phyloP scores from a whole-genome alignment of 2,888 invertebrate genomes.

The Pristionchus exspectatus region DNA sequence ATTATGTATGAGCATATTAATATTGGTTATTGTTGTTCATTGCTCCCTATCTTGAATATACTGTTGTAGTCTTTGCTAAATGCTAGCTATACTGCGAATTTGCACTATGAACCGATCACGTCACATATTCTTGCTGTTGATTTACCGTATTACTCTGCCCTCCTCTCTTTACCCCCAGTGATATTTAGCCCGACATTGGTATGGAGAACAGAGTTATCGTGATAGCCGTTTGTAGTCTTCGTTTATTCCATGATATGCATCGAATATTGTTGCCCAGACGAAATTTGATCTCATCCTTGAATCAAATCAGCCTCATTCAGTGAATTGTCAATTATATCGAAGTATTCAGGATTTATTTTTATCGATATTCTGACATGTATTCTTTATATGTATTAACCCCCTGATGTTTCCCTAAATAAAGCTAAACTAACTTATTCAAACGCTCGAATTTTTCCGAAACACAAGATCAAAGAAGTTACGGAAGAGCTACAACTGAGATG shows the following conservation, averaged over 20 bases:
- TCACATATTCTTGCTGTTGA: neutral
- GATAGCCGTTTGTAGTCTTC: neutral
- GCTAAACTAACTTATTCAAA: too few relatives aligned
- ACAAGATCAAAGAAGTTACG: too few relatives aligned
- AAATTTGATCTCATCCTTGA: neutral
- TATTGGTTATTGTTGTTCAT: slow-evolving; percentile 20
- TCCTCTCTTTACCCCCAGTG: neutral
- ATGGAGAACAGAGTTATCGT: neutral
- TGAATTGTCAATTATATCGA: neutral
- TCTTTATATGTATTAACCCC: too few relatives aligned
- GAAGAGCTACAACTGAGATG: too few relatives aligned
- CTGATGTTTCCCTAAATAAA: too few relatives aligned
- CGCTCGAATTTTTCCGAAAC: too few relatives aligned
- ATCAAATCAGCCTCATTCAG: neutral
- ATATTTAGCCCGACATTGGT: too few relatives aligned
- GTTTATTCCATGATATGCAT: neutral
- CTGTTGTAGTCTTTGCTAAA: neutral
- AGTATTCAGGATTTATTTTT: too few relatives aligned
- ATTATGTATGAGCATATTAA: neutral
- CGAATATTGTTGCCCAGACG: neutral
- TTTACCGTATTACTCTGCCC: neutral
- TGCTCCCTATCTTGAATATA: neutral
- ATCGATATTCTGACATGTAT: too few relatives aligned
- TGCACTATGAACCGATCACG: too few relatives aligned
- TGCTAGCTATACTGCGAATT: neutral